A percentile compares a stretch with the other conserved stretches of the same genome.
Conservation (phyloP, 2,113 vertebrate genomes). For the Nothocercus nigrocapillus region DNA sequence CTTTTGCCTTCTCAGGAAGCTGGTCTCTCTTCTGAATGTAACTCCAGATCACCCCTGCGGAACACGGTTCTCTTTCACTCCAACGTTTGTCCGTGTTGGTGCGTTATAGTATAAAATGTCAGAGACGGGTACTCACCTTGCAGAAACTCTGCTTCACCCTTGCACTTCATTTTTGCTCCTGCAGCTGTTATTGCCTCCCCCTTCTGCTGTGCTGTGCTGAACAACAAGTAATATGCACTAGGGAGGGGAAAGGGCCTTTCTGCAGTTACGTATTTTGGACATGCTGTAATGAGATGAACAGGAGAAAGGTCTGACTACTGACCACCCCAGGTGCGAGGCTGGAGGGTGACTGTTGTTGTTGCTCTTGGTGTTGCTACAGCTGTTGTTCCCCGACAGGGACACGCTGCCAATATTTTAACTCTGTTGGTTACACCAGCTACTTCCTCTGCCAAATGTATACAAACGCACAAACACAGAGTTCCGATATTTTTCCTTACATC, state of each 20-base stretch:
- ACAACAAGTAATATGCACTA: not conserved
- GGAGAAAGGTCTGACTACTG: slow-evolving; percentile 6
- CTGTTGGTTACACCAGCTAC: not conserved
- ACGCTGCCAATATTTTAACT: not conserved
- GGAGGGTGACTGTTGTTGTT: slow-evolving; percentile 8
- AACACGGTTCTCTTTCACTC: not conserved
- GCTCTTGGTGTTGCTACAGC: slow-evolving; percentile 28
- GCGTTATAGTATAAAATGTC: not conserved
- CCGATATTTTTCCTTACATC: not conserved
- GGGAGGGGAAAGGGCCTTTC: not conserved
- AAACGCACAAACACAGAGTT: not conserved
- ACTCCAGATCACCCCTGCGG: not conserved
- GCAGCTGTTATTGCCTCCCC: not conserved
- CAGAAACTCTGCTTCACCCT: not conserved
- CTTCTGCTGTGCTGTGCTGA: not conserved
- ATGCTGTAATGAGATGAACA: not conserved
- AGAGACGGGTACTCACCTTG: not conserved
- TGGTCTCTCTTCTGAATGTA: not conserved
- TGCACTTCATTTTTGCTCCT: not conserved
- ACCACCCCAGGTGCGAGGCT: not conserved
- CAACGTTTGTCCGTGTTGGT: not conserved
- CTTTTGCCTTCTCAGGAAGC: not conserved
- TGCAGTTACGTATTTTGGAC: not conserved
- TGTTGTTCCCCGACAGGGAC: not conserved
- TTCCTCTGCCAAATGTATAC: not conserved